Conservation (phyloP, 2,797 vertebrate genomes). For the Sebastes kiyomatsui region DNA sequence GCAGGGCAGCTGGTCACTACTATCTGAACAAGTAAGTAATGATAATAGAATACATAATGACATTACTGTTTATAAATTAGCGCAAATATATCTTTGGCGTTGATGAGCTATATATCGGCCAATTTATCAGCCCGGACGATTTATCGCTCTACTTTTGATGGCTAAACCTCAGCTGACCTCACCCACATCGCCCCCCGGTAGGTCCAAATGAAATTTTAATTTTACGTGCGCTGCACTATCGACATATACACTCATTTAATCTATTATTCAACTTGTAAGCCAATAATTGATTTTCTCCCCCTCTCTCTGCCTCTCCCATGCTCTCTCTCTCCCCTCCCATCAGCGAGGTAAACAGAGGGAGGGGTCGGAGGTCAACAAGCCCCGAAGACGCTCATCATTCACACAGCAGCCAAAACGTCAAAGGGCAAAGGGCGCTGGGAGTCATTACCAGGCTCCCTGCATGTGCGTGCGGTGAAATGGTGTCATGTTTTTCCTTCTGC, state of each 20-base stretch:
- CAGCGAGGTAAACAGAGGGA: constrained; percentile 60
- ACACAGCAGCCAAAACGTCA: constrained; percentile 58
- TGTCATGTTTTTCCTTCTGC: neutral
- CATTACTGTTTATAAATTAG: neutral
- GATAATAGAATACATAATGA: neutral
- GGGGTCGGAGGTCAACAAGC: constrained; percentile 64
- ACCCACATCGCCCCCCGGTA: neutral
- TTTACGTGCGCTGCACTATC: neutral
- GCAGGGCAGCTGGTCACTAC: neutral
- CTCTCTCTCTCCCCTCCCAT: constrained; percentile 14
- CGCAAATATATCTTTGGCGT: neutral
- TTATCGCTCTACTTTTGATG: neutral
- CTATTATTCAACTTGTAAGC: constrained; percentile 43
- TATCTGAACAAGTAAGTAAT: neutral
- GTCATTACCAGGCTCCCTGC: constrained; percentile 57
- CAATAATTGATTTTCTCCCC: constrained; percentile 44
- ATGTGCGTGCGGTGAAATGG: neutral
- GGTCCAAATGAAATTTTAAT: constrained; percentile 36
- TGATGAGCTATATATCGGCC: neutral
- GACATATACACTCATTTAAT: constrained; percentile 37
- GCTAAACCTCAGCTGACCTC: neutral
- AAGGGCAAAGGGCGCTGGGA: constrained; percentile 63
- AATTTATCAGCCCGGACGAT: neutral
- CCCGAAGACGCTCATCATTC: constrained; percentile 74
- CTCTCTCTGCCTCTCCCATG: neutral